Base-by-base conservation (phyloP, 2,888 invertebrate genomes). In the Hylaea fasciaria region DNA sequence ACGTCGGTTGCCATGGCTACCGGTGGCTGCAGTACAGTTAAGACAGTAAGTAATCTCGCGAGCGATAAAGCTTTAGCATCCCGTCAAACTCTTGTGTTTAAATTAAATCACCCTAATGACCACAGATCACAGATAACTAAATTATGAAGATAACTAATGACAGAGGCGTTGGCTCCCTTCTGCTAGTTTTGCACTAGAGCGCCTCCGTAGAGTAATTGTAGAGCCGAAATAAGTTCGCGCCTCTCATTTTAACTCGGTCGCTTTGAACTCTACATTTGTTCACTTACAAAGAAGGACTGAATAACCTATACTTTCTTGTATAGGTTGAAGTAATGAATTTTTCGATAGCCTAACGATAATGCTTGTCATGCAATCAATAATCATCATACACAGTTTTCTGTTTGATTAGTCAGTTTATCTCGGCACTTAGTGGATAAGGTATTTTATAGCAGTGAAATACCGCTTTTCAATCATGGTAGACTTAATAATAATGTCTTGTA, bases 1-100 rank as follows among this genome's bases (percentile, higher is more conserved):
- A 41, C n/a, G 62, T 57, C 49, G 10, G 57, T 49, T 62, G 49
- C 53, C 16, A 61, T 56, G 56, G 56, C 37, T 16, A 56, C 55
- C 11, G 12, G 3, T 14, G 40, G n/a, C 14, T 7, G 13, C 16
- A 17, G n/a, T 1, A 22, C 35, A 22, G n/a, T 10, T 3, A 28
- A 8, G 22, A 0, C 52, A 58, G 53, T 53, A 47, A 2, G 32
- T 32, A 13, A 48, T 7, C 37, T 49, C 45, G 4, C 11, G 3
- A 35, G 14, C n/a, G n/a, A n/a, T n/a, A 41, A 16, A 8, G 14
- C 10, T 8, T 2, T 16, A 16, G 14, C 10, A 16, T 41, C 10
- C 10, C 9, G 7, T 9, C 9, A 11, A 11, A 9, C 10, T 35
- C 35, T 11, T 22, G 22, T 22, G 22, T 22, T 2, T 22, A n/a